phyloP scores from a whole-genome alignment of 1,140 invertebrate species.

The Ridgeia piscesae region DNA sequence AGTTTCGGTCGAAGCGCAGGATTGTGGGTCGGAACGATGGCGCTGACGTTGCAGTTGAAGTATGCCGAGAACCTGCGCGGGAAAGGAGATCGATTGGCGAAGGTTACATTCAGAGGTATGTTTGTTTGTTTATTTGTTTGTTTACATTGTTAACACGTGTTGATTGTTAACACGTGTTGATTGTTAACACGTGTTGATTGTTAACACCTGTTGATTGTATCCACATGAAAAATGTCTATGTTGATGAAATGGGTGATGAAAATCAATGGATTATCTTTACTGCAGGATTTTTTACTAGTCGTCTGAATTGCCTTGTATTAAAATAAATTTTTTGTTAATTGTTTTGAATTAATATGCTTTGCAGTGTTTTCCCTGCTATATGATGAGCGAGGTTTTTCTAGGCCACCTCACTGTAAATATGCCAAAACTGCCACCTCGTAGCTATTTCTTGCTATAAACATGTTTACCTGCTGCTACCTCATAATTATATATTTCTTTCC shows the following conservation, averaged over 20 bases:
- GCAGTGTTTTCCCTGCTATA: too few species aligned
- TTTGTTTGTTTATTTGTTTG: not conserved
- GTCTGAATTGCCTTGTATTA: not conserved
- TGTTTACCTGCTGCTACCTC: too few species aligned
- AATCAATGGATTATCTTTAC: not conserved
- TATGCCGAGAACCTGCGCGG: constrained; percentile 45
- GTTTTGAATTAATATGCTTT: not conserved
- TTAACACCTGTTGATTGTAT: not conserved
- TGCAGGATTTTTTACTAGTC: not conserved
- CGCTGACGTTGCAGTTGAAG: constrained; percentile 46
- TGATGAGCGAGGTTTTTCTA: too few species aligned
- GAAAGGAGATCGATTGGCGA: constrained; percentile 41
- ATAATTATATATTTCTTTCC: too few species aligned
- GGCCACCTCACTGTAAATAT: too few species aligned
- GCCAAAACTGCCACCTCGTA: too few species aligned
- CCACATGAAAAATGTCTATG: not conserved
- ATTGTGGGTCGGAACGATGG: constrained; percentile 34
- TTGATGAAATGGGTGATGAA: not conserved
- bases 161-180: not conserved
- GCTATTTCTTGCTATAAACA: too few species aligned
- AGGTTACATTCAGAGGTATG: constrained; percentile 49
- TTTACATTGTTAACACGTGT: not conserved
- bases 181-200: not conserved
- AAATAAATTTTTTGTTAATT: not conserved
- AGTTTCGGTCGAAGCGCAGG: not conserved